Percentiles rank a stretch among this genome's conserved stretches.
phyloP scores from a whole-genome alignment of 2,113 vertebrate genomes.

The Elanoides forficatus region DNA sequence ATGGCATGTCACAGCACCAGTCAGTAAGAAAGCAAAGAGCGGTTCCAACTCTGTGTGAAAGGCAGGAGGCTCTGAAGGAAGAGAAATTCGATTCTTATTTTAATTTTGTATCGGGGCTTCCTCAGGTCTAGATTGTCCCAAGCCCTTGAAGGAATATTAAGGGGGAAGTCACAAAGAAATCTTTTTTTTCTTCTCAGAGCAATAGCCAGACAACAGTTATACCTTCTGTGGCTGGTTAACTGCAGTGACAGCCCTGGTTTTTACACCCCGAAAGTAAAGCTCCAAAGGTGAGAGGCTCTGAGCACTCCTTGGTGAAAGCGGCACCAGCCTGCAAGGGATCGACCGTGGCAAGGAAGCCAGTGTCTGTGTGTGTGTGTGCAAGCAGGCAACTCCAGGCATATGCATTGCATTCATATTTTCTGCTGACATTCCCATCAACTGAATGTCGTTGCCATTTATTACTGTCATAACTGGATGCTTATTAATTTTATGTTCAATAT shows the following conservation, averaged over 20 bases:
- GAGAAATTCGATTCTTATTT: neutral
- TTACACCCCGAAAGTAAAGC: neutral
- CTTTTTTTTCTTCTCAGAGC: neutral
- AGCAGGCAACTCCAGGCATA: neutral
- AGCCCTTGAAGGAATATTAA: neutral
- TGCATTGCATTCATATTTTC: neutral
- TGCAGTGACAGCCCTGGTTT: neutral
- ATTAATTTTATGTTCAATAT: neutral
- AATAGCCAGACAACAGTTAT: neutral
- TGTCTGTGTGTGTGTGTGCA: rapidly evolving
- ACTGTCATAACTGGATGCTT: neutral
- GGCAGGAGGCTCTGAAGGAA: neutral
- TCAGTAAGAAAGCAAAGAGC: neutral
- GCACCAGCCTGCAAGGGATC: no score
- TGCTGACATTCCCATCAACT: neutral
- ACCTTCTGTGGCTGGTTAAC: neutral
- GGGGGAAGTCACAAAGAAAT: neutral
- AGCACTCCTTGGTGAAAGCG: neutral
- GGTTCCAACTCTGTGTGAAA: neutral
- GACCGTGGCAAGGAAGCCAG: rapidly evolving
- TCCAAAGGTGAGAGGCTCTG: neutral
- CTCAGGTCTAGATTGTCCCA: neutral
- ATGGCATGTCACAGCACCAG: neutral
- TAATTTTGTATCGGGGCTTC: neutral
- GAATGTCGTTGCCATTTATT: neutral